Base-by-base conservation (phyloP, 2,113 vertebrate genomes). In the Rhadina sibilatrix region DNA sequence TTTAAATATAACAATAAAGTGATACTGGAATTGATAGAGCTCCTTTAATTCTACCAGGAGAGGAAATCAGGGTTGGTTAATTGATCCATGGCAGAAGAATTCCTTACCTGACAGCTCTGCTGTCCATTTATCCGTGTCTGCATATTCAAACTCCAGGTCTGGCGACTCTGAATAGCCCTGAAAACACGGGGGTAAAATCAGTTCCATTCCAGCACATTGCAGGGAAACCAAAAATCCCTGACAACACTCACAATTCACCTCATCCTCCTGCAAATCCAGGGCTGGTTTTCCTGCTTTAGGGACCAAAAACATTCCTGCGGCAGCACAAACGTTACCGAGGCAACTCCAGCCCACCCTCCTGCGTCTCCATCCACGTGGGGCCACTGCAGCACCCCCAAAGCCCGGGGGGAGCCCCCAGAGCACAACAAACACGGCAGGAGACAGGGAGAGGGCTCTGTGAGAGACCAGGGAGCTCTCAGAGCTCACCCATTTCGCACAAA, bases 71-170 rank as follows among this genome's bases (percentile, higher is more conserved):
- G 0, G 71, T 2, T 56, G 19, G 49, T 47, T 35, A 14, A 63
- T 2, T 4, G 44, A n/a, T 16, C 31, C 25, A 25, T 13, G 17
- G 44, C 4, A 20, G 38, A 38, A 1, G 3, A 31, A n/a, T 21
- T 54, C 46, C 97, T 91, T 96, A 99, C 99, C 99, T 24, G 99
- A 99, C 23, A 99, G 98, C 93, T 99, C 99, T 66, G 98, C 98
- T 33, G 98, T 98, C 99, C 99, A 99, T 87, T 99, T 99, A 97
- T 99, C 99, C 0, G 98, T 98, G 71, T 99, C 99, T 15, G 98
- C 98, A 96, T 99, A 99, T 53, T 99, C 98, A 98, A 99, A 99
- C 94, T 99, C 99, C 21, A 99, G 97, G 94, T 99, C 99, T 60
- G 99, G 99, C 6, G 98, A 98, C 85, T 99, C 99, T 0, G 99